Percentiles rank a stretch among this genome's conserved stretches.
These are phyloP conservation scores for Callithrix jacchus DNA, from an alignment of 2,113 vertebrate species.

Conservation along the genomic window DNA sequence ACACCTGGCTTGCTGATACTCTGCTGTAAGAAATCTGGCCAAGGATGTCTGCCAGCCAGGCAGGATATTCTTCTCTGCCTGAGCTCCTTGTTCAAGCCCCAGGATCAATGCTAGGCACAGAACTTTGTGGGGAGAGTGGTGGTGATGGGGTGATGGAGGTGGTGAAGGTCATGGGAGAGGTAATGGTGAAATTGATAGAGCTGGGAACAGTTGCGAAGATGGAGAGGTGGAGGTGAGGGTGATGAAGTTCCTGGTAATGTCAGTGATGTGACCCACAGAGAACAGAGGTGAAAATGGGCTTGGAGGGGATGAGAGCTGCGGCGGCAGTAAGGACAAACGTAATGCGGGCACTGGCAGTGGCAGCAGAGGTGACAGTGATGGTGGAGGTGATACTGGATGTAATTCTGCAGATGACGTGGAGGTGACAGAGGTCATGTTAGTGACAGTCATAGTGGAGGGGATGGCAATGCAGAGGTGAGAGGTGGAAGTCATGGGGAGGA, in stretches of 20 bases:
- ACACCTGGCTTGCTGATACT: not conserved
- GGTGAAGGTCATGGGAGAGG: not conserved
- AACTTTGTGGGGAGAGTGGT: not conserved
- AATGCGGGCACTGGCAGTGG: not conserved
- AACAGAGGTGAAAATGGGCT: not conserved
- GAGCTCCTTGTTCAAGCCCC: not conserved
- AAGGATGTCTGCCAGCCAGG: not conserved
- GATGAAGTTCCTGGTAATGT: not conserved
- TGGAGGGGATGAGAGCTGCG: accelerated
- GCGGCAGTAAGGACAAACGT: accelerated
- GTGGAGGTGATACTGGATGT: accelerated
- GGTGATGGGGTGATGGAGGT: not conserved
- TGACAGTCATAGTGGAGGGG: not conserved
- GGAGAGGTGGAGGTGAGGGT: not conserved
- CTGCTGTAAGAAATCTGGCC: not conserved
- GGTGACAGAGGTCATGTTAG: not conserved
- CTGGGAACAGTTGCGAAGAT: not conserved
- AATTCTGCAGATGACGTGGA: not conserved
- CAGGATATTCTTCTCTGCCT: not conserved
- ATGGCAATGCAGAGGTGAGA: not conserved
- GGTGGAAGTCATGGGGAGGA: not conserved
- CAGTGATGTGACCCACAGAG: not conserved
- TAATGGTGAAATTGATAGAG: not conserved
- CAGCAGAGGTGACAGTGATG: not conserved
- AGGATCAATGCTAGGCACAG: not conserved